A percentile compares a stretch with the other conserved stretches of the same genome.
Evolutionary conservation across 2,113 vertebrate species (phyloP).

Genomic region (Syngnathus floridae): DNA sequence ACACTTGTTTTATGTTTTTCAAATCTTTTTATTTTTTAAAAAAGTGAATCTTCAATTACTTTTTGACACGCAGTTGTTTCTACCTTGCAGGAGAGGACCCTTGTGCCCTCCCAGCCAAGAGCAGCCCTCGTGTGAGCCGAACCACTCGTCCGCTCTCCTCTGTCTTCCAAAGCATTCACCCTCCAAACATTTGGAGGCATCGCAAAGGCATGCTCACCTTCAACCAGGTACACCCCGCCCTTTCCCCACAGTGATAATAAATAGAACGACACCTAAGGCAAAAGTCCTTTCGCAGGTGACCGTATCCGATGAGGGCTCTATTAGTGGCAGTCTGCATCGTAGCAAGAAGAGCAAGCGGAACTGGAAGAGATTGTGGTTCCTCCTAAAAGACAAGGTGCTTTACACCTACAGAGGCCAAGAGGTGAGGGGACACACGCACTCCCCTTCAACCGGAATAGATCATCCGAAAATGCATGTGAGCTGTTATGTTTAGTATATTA

Average conservation of each 20-base stretch:
- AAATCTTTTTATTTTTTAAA: background rate
- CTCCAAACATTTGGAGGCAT: conserved; percentile 84
- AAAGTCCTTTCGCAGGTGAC: conserved; percentile 69
- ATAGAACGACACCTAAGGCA: background rate
- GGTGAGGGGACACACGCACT: conserved; percentile 76
- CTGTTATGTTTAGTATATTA: background rate
- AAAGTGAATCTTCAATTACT: background rate
- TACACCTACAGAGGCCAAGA: conserved; percentile 87
- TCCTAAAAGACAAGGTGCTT: conserved; percentile 97
- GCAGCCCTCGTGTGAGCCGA: conserved; percentile 68
- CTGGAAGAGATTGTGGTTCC: conserved; percentile 98
- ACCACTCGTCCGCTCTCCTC: conserved; percentile 82
- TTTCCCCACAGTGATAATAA: background rate
- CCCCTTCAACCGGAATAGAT: conserved; percentile 53
- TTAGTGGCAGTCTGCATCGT: conserved; percentile 83
- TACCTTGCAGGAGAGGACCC: conserved; percentile 47
- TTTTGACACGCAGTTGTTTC: background rate
- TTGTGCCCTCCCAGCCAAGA: conserved; percentile 19
- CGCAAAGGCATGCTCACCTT: conserved; percentile 85
- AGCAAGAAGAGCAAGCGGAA: conserved; percentile 88
- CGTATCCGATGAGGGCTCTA: conserved; percentile 79
- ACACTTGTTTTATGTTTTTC: too few species aligned
- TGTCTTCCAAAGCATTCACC: conserved; percentile 88
- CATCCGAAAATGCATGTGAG: conserved; percentile 12
- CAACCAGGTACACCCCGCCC: conserved; percentile 70